Evolutionary conservation across 2,113 vertebrate genomes (phyloP).

Genomic region (Ploceus nigricollis): DNA sequence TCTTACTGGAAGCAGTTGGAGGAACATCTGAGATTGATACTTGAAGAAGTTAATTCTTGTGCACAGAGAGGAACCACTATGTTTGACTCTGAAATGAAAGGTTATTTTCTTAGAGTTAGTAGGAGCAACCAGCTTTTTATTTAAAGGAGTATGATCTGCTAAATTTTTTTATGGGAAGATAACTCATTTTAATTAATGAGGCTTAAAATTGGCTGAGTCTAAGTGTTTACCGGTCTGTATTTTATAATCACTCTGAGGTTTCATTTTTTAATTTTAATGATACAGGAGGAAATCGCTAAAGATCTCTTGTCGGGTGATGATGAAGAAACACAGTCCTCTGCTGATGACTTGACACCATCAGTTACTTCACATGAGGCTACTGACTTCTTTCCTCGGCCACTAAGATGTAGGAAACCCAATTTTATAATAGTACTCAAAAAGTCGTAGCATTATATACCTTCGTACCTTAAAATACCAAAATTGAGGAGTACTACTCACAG

Average conservation of each 20-base stretch:
- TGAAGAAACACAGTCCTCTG: slow-evolving; percentile 98
- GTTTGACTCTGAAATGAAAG: background rate
- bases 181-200: background rate
- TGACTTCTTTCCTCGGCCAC: slow-evolving; percentile 94
- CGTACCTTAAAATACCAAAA: background rate
- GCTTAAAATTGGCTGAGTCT: background rate
- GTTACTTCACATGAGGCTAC: slow-evolving; percentile 96
- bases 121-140: background rate
- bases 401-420: slow-evolving; percentile 85
- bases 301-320: slow-evolving; percentile 96
- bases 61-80: background rate
- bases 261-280: background rate
- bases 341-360: slow-evolving; percentile 95
- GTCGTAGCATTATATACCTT: background rate
- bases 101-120: background rate
- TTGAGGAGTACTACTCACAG: background rate
- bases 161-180: background rate
- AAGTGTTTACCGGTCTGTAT: background rate
- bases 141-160: background rate
- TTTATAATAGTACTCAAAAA: background rate
- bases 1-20: background rate
- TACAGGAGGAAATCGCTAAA: slow-evolving; percentile 97
- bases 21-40: background rate
- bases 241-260: background rate
- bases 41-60: background rate